Conservation (phyloP, 2,888 invertebrate species). For the Automeris io region DNA sequence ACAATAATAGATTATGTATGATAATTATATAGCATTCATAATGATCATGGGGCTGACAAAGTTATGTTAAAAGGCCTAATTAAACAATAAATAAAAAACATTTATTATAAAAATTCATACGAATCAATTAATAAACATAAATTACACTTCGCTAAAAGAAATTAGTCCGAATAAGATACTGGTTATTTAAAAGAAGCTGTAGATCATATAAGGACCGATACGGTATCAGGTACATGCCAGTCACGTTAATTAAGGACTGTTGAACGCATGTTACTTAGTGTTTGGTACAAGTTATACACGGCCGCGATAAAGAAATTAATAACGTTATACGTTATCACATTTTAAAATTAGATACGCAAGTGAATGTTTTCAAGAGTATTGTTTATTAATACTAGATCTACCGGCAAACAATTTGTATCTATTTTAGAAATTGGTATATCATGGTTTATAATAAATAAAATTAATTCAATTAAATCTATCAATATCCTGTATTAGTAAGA, state of each 20-base stretch:
- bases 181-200: constrained; percentile 16
- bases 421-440: no score
- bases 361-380: background rate
- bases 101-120: no score
- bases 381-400: background rate
- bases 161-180: background rate
- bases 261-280: constrained; percentile 16
- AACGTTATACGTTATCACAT: background rate
- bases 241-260: constrained; percentile 36
- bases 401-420: background rate
- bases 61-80: background rate
- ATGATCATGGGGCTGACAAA: no score
- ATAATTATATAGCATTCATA: no score
- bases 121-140: constrained; percentile 3
- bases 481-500: no score
- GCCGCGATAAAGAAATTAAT: background rate
- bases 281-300: constrained; percentile 11
- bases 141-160: constrained; percentile 4
- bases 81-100: background rate
- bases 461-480: no score
- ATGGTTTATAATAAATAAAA: no score
- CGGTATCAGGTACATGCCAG: constrained; percentile 18
- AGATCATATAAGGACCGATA: constrained; percentile 22
- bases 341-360: no score
- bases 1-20: no score